phyloP scores from a whole-genome alignment of 2,888 invertebrate genomes.

The Uloborus plumipes region DNA sequence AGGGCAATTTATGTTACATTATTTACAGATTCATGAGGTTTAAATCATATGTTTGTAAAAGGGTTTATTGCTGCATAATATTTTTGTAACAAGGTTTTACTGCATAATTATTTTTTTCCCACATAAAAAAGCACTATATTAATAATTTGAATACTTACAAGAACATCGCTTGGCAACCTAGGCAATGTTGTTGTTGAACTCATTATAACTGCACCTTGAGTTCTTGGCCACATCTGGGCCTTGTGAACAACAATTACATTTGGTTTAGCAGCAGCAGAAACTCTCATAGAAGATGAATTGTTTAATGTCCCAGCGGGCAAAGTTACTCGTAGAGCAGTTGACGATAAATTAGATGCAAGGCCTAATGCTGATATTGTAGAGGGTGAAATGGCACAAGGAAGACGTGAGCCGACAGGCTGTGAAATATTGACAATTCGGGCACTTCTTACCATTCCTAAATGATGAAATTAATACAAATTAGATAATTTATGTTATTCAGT shows the following conservation, averaged over 20 bases:
- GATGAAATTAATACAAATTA: too few species aligned
- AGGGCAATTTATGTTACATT: too few species aligned
- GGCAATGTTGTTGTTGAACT: constrained; percentile 28
- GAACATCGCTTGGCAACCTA: constrained; percentile 40
- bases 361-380: constrained; percentile 53
- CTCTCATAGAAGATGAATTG: constrained; percentile 28
- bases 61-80: too few species aligned
- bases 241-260: constrained; percentile 65
- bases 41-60: too few species aligned
- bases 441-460: constrained; percentile 41
- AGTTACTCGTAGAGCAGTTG: constrained; percentile 47
- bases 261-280: constrained; percentile 56
- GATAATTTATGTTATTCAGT: too few species aligned
- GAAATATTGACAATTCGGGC: constrained; percentile 53
- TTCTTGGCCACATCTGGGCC: constrained; percentile 57
- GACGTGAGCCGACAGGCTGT: constrained; percentile 40
- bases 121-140: too few species aligned
- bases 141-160: constrained; percentile 25
- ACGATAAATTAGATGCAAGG: constrained; percentile 28
- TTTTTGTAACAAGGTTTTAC: too few species aligned
- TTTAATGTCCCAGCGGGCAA: constrained; percentile 48
- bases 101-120: not conserved
- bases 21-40: too few species aligned
- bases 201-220: constrained; percentile 48
- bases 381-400: constrained; percentile 54